Conservation (phyloP, 1,140 invertebrate species). For the Lysiphlebus fabarum region DNA sequence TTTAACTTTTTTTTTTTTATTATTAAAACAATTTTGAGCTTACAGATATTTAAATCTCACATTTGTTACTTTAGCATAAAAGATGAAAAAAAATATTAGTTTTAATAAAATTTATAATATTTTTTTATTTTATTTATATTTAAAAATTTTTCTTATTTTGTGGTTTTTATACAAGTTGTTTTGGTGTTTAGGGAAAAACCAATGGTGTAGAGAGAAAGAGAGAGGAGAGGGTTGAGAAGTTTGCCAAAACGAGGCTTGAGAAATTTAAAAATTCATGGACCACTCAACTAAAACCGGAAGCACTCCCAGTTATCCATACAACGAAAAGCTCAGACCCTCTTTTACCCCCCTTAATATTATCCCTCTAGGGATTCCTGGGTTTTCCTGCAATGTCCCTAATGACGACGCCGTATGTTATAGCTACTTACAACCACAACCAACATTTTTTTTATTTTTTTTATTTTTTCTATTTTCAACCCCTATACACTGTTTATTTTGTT, state of each 20-base stretch:
- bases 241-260: slow-evolving; percentile 3
- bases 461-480: too few species aligned
- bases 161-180: neutral
- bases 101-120: too few species aligned
- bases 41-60: too few species aligned
- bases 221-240: slow-evolving; percentile 19
- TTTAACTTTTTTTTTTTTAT: too few species aligned
- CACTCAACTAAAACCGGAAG: slow-evolving; percentile 43
- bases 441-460: too few species aligned
- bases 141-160: too few species aligned
- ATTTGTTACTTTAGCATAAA: too few species aligned
- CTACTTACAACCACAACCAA: slow-evolving; percentile 18
- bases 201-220: slow-evolving; percentile 3
- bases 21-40: too few species aligned
- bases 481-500: too few species aligned
- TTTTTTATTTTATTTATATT: too few species aligned
- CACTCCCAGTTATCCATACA: slow-evolving; percentile 27
- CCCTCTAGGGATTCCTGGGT: slow-evolving; percentile 16
- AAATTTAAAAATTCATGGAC: slow-evolving; percentile 44
- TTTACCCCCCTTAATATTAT: slow-evolving; percentile 3
- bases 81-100: too few species aligned
- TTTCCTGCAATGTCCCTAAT: slow-evolving; percentile 31
- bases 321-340: neutral
- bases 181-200: slow-evolving; percentile 1
- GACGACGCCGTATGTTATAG: slow-evolving; percentile 29